These are phyloP conservation scores for Pseudopodoces humilis DNA, from an alignment of 2,113 vertebrate species.

Conservation along the genomic window DNA sequence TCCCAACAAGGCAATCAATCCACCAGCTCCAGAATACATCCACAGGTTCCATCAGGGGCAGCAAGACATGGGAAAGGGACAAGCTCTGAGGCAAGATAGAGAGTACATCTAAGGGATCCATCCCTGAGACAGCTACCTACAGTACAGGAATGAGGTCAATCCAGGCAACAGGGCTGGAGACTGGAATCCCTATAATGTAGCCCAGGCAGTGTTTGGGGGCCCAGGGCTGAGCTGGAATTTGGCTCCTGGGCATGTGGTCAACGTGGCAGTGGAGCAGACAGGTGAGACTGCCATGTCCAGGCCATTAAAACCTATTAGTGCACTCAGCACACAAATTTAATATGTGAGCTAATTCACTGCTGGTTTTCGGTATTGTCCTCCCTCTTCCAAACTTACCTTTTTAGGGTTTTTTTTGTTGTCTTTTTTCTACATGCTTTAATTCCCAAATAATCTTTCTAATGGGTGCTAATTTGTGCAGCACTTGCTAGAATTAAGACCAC, in stretches of 20 bases:
- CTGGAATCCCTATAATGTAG: not conserved
- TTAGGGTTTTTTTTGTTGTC: too few relatives aligned
- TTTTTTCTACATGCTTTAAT: not conserved
- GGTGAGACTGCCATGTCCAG: not conserved
- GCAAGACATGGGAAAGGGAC: accelerated
- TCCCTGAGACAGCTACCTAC: not conserved
- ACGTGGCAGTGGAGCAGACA: not conserved
- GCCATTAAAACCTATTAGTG: not conserved
- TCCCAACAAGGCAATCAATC: not conserved
- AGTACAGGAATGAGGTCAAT: not conserved
- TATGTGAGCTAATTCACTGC: not conserved
- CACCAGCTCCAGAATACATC: not conserved
- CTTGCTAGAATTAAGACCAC: not conserved
- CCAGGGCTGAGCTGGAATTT: not conserved
- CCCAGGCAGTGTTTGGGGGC: not conserved
- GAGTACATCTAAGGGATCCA: not conserved
- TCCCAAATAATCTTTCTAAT: not conserved
- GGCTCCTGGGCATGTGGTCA: not conserved
- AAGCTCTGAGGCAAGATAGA: not conserved
- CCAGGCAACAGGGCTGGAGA: not conserved
- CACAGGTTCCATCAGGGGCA: not conserved
- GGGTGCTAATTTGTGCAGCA: not conserved
- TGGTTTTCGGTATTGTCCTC: not conserved
- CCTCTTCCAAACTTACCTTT: not conserved
- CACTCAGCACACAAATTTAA: not conserved